A percentile compares a stretch with the other conserved stretches of the same genome.
These are phyloP conservation scores for Nothura maculosa DNA, from an alignment of 2,797 vertebrate species.

Conservation along the genomic window DNA sequence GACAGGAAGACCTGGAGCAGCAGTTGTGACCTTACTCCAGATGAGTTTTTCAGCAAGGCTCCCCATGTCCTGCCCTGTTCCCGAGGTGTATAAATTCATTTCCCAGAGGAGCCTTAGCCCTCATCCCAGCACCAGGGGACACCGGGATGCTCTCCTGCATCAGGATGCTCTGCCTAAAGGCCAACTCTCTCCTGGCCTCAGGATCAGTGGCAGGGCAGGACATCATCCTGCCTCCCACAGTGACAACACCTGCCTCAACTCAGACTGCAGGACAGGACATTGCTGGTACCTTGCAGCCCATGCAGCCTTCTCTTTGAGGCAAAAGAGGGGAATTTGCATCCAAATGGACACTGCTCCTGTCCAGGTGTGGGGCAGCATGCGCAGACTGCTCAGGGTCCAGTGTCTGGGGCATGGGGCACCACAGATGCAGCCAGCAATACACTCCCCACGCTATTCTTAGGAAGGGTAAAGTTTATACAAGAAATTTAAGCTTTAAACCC, in stretches of 20 bases:
- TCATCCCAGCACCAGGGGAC: accelerated
- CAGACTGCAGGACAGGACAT: accelerated
- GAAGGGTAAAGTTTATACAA: slow-evolving; percentile 77
- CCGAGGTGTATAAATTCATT: background rate
- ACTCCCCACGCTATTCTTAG: slow-evolving; percentile 61
- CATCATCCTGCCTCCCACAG: background rate
- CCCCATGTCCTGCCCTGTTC: background rate
- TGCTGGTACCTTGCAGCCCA: accelerated
- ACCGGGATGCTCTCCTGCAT: background rate
- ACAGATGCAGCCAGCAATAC: background rate
- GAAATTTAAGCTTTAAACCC: slow-evolving; percentile 77
- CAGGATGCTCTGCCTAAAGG: background rate
- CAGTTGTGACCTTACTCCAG: background rate
- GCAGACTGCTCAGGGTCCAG: background rate
- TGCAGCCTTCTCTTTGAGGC: background rate
- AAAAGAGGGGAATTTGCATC: background rate
- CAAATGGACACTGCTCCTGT: accelerated
- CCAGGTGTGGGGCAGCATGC: background rate
- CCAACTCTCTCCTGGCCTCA: no score
- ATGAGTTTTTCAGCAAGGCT: background rate
- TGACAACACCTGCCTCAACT: background rate
- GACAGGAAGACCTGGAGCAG: background rate
- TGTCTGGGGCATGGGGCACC: background rate
- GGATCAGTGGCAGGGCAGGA: accelerated
- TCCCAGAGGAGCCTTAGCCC: background rate